These are phyloP conservation scores for Dasyprocta punctata DNA, from an alignment of 2,113 vertebrate species.

Conservation along the genomic window DNA sequence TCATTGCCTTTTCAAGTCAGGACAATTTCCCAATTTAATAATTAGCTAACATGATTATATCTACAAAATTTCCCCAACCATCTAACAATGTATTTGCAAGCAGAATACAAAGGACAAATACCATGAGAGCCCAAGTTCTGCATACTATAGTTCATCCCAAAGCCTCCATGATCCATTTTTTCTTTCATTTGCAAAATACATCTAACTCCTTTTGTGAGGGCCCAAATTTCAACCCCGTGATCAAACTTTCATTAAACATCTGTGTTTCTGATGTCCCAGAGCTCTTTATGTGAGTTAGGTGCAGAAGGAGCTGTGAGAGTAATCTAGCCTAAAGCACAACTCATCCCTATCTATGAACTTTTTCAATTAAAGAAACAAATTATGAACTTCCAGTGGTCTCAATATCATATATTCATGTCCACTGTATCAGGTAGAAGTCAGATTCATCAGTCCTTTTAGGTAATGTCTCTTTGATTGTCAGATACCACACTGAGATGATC, in stretches of 20 bases:
- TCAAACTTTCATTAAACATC: neutral
- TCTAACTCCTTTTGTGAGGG: neutral
- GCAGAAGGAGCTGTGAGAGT: neutral
- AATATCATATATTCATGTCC: neutral
- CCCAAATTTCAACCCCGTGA: no score
- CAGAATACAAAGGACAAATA: neutral
- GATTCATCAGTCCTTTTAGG: neutral
- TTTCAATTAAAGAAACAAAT: neutral
- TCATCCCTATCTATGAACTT: neutral
- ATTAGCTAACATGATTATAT: neutral
- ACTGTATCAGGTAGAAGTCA: neutral
- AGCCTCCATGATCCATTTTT: neutral
- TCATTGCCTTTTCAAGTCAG: neutral
- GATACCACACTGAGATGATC: neutral
- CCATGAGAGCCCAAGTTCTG: neutral
- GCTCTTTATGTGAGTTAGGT: neutral
- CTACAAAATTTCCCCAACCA: neutral
- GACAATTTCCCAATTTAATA: neutral
- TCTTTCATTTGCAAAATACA: neutral
- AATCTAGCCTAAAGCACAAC: neutral
- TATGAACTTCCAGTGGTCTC: neutral
- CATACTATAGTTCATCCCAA: no score
- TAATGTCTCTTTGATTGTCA: neutral
- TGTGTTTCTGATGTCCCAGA: neutral
- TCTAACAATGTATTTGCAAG: neutral